phyloP scores from a whole-genome alignment of 2,797 vertebrate species.

The Cossypha polioptera region DNA sequence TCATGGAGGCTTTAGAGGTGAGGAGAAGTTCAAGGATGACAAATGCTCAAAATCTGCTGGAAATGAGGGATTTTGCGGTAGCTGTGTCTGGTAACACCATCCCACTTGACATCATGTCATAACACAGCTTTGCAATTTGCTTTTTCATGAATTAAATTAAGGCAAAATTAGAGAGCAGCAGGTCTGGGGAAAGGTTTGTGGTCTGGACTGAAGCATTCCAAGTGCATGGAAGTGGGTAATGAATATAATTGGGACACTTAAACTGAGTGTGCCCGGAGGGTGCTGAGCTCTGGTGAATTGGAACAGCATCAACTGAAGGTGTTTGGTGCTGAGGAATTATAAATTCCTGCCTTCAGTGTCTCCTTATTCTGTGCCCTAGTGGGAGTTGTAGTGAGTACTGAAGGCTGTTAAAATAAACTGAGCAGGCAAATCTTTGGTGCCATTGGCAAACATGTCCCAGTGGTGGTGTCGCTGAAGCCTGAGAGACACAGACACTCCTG shows the following conservation, averaged over 20 bases:
- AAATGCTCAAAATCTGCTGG: not conserved
- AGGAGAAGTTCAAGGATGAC: not conserved
- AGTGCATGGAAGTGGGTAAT: not conserved
- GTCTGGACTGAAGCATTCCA: not conserved
- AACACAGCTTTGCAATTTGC: not conserved
- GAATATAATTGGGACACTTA: not conserved
- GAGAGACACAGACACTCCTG: not conserved
- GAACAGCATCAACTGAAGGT: not conserved
- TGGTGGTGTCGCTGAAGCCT: not conserved
- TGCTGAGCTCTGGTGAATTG: not conserved
- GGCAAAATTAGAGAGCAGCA: not conserved
- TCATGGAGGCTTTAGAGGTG: constrained; percentile 92
- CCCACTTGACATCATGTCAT: fast-evolving
- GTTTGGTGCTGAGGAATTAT: not conserved
- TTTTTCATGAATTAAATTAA: not conserved
- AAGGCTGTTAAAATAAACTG: not conserved
- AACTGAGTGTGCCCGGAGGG: not conserved
- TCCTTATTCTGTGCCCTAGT: not conserved
- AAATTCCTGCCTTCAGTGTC: not conserved
- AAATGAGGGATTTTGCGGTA: not conserved
- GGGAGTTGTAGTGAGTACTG: not conserved
- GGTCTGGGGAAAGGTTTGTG: not conserved
- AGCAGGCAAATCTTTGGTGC: not conserved
- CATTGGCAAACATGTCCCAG: not conserved
- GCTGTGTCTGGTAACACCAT: not conserved